Conservation (phyloP, 2,888 invertebrate genomes). For the Amiota mariae region DNA sequence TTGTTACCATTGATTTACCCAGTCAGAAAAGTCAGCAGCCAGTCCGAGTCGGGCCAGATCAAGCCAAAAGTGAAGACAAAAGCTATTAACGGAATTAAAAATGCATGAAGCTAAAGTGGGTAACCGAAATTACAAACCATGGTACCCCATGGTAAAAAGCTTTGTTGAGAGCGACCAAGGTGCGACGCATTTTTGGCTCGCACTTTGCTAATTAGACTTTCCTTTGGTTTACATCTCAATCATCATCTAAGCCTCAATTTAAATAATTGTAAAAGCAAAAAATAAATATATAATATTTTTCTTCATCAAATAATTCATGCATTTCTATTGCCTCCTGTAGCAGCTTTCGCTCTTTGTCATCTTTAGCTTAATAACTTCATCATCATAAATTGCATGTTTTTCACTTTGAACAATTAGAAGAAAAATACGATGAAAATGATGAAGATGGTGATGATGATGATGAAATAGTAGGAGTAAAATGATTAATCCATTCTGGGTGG, state of each 20-base stretch:
- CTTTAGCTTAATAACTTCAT: slow-evolving; percentile 21
- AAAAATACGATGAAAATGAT: too few relatives aligned
- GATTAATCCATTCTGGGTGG: slow-evolving; percentile 32
- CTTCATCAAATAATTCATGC: slow-evolving; percentile 2
- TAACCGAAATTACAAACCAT: neutral
- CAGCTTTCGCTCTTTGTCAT: slow-evolving; percentile 1
- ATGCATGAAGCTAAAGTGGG: slow-evolving; percentile 63
- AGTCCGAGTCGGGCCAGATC: slow-evolving; percentile 19
- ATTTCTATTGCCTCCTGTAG: slow-evolving; percentile 16
- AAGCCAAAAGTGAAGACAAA: slow-evolving; percentile 53
- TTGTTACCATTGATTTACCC: neutral
- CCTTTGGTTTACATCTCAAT: slow-evolving; percentile 48
- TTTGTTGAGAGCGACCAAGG: slow-evolving; percentile 12
- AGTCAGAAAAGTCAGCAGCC: slow-evolving; percentile 8
- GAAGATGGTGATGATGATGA: too few relatives aligned
- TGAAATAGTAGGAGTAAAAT: too few relatives aligned
- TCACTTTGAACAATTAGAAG: slow-evolving; percentile 11
- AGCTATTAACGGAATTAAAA: slow-evolving; percentile 69
- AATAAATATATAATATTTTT: neutral
- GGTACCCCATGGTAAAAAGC: neutral
- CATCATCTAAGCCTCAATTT: slow-evolving; percentile 58
- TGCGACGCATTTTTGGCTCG: slow-evolving; percentile 49
- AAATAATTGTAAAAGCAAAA: slow-evolving; percentile 52
- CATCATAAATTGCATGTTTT: slow-evolving; percentile 33
- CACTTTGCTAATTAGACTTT: slow-evolving; percentile 61